These are phyloP conservation scores for Diplodus puntazzo DNA, from an alignment of 2,797 vertebrate species.

Conservation along the genomic window DNA sequence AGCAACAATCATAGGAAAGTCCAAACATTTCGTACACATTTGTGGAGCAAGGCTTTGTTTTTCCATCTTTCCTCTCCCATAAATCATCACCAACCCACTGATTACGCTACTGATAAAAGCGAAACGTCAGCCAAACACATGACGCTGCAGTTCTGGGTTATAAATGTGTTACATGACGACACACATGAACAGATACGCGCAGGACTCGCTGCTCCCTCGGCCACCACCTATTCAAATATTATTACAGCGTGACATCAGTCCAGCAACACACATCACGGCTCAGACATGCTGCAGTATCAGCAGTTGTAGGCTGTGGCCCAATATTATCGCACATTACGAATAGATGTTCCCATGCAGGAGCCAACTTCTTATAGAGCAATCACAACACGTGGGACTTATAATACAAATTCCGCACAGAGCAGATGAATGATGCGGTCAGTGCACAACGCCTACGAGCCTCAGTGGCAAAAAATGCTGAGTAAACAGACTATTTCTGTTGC, in stretches of 20 bases:
- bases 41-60: not conserved
- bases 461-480: slow-evolving; percentile 36
- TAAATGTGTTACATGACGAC: not conserved
- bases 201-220: slow-evolving; percentile 18
- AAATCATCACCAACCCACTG: not conserved
- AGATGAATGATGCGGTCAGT: not conserved
- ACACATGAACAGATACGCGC: not conserved
- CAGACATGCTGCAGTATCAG: slow-evolving; percentile 60
- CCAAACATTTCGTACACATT: not conserved
- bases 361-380: slow-evolving; percentile 33
- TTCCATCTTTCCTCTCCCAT: not conserved
- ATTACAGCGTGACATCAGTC: slow-evolving; percentile 64
- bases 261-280: slow-evolving; percentile 51
- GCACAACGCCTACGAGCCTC: slow-evolving; percentile 14
- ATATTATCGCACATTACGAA: slow-evolving; percentile 51
- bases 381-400: slow-evolving; percentile 32
- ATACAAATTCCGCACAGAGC: slow-evolving; percentile 4
- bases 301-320: slow-evolving; percentile 35
- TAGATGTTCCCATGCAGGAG: slow-evolving; percentile 54
- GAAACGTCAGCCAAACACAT: not conserved
- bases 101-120: slow-evolving; percentile 12
- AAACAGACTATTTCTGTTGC: slow-evolving; percentile 45
- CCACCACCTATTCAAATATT: slow-evolving; percentile 64
- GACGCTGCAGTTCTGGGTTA: slow-evolving; percentile 29
- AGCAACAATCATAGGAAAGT: not conserved